Conservation (phyloP, 2,113 vertebrate genomes). For the Nettapus auritus region DNA sequence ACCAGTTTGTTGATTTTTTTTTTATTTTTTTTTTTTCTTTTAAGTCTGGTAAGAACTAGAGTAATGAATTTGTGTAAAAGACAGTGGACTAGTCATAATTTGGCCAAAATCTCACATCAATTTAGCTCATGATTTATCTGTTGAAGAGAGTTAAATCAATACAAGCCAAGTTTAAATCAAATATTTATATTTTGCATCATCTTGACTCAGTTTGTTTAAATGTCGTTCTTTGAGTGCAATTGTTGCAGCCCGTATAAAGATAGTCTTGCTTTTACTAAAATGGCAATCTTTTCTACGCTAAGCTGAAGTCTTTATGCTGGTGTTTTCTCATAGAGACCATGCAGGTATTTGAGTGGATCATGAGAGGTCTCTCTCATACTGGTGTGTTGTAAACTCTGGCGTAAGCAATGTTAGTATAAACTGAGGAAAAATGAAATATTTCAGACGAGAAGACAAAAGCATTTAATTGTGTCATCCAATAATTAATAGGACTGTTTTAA, state of each 20-base stretch:
- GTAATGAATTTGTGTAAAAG: neutral
- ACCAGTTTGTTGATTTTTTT: neutral
- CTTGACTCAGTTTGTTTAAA: conserved; percentile 56
- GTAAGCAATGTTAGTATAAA: neutral
- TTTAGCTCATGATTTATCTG: conserved; percentile 59
- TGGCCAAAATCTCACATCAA: conserved; percentile 18
- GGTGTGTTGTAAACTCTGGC: neutral
- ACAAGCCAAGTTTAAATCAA: conserved; percentile 56
- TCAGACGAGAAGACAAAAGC: neutral
- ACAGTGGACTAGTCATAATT: neutral
- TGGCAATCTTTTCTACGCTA: neutral
- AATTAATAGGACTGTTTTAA: neutral
- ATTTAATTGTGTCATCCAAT: neutral
- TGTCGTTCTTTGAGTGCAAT: neutral
- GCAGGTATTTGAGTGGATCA: neutral
- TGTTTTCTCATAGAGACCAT: neutral
- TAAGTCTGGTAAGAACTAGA: neutral
- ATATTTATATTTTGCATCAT: conserved; percentile 60
- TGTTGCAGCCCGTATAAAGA: neutral
- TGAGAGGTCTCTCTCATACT: neutral
- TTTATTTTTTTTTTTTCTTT: neutral
- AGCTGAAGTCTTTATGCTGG: neutral
- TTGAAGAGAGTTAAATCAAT: conserved; percentile 43
- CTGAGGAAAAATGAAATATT: neutral
- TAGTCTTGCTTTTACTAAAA: neutral